Conservation (phyloP, 1,140 invertebrate species). For the Calycopis cecrops region DNA sequence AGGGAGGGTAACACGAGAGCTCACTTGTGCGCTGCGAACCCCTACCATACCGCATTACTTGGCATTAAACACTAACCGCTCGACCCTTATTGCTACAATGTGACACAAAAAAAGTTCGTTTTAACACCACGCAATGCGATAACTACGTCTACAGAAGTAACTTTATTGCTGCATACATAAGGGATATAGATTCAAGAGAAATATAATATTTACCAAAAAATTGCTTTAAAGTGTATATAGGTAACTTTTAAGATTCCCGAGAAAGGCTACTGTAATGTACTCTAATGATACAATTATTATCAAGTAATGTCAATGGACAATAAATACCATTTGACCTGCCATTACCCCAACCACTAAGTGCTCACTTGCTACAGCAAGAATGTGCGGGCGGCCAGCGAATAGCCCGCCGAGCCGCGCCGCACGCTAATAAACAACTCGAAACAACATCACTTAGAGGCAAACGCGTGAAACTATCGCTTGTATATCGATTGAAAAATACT, state of each 20-base stretch:
- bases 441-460: conserved; percentile 61
- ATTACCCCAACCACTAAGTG: conserved; percentile 59
- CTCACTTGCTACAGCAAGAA: conserved; percentile 66
- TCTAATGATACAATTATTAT: conserved; percentile 75
- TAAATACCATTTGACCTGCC: conserved; percentile 70
- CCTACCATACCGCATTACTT: conserved; percentile 56
- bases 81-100: conserved; percentile 5
- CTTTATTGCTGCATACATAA: conserved; percentile 74
- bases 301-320: conserved; percentile 73
- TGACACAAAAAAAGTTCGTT: conserved; percentile 15
- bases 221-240: conserved; percentile 72
- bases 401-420: conserved; percentile 40
- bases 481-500: conserved; percentile 69
- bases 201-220: conserved; percentile 72
- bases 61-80: conserved; percentile 34
- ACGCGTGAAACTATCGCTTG: conserved; percentile 60
- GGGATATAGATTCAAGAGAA: conserved; percentile 73
- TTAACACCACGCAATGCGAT: conserved; percentile 55
- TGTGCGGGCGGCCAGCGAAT: conserved; percentile 55
- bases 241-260: conserved; percentile 73
- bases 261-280: conserved; percentile 74
- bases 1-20: conserved; percentile 72
- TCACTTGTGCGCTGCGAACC: conserved; percentile 74
- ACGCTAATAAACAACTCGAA: conserved; percentile 57
- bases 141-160: conserved; percentile 70